These are phyloP conservation scores for Proisotoma minuta DNA, from an alignment of 2,888 invertebrate genomes.

Conservation along the genomic window DNA sequence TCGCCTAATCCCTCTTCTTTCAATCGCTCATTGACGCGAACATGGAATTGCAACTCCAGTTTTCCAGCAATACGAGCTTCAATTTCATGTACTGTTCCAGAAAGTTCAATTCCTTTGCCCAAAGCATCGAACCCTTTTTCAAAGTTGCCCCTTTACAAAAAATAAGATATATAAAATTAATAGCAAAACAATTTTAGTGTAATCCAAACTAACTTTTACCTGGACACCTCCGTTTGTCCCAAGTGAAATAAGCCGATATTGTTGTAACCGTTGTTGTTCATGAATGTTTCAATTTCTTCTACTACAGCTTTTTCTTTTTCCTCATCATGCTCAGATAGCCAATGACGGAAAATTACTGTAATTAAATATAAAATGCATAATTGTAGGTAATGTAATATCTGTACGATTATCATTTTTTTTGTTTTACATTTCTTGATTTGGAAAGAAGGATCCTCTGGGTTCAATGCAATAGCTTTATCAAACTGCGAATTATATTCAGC, in stretches of 20 bases:
- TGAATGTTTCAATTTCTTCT: slow-evolving; percentile 1
- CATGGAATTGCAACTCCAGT: slow-evolving; percentile 20
- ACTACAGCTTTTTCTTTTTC: not conserved
- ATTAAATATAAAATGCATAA: not conserved
- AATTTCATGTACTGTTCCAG: slow-evolving; percentile 18
- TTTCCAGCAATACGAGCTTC: slow-evolving; percentile 21
- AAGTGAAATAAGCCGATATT: slow-evolving; percentile 25
- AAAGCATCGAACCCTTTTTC: slow-evolving; percentile 24
- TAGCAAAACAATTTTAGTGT: not conserved
- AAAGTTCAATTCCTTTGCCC: slow-evolving; percentile 21
- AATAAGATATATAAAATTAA: not conserved
- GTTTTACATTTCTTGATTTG: slow-evolving; percentile 13
- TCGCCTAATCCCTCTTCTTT: slow-evolving; percentile 11
- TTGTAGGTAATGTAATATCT: not conserved
- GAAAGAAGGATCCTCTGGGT: slow-evolving; percentile 9
- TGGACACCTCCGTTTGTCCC: slow-evolving; percentile 16
- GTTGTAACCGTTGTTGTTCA: slow-evolving; percentile 17
- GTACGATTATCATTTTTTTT: not conserved
- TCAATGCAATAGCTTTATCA: slow-evolving; percentile 11
- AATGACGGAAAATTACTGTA: not conserved
- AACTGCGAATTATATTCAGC: not conserved
- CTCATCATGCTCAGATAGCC: not conserved
- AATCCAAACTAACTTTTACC: slow-evolving; percentile 16
- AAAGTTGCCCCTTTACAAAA: slow-evolving; percentile 17
- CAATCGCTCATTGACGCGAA: slow-evolving; percentile 16